phyloP scores from a whole-genome alignment of 2,888 invertebrate genomes.

The Sphaerophoria rueppellii region DNA sequence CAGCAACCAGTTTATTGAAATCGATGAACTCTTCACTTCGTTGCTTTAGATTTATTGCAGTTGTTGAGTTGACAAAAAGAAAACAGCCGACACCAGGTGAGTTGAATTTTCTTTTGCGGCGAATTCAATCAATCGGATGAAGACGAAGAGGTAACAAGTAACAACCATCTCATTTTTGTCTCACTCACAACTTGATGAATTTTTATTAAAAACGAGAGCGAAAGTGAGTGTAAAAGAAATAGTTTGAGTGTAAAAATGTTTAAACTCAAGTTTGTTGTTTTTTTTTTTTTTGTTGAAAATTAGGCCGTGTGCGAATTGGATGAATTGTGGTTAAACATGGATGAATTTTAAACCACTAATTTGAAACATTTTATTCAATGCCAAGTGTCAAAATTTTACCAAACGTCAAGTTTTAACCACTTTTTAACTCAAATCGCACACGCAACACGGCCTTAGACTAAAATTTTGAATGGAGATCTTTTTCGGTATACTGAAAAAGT shows the following conservation, averaged over 20 bases:
- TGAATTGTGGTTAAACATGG: too few species aligned
- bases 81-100: slow-evolving; percentile 4
- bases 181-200: not conserved
- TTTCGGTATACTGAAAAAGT: too few species aligned
- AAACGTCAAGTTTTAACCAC: too few species aligned
- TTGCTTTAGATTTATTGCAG: slow-evolving; percentile 1
- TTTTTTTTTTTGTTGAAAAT: not conserved
- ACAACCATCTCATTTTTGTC: not conserved
- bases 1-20: not conserved
- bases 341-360: too few species aligned
- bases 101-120: slow-evolving; percentile 32
- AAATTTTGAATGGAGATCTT: too few species aligned
- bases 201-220: slow-evolving; percentile 40
- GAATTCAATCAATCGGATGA: slow-evolving; percentile 30
- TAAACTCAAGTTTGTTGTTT: not conserved
- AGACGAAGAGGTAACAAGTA: not conserved
- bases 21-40: slow-evolving; percentile 25
- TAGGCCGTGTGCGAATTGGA: too few species aligned
- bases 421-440: too few species aligned
- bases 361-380: too few species aligned
- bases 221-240: slow-evolving; percentile 55
- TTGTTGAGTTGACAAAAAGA: not conserved
- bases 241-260: slow-evolving; percentile 24
- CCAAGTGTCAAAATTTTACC: too few species aligned
- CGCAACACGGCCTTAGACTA: too few species aligned